Conservation (phyloP, 2,888 invertebrate genomes). For the Ferdinandea cuprea region DNA sequence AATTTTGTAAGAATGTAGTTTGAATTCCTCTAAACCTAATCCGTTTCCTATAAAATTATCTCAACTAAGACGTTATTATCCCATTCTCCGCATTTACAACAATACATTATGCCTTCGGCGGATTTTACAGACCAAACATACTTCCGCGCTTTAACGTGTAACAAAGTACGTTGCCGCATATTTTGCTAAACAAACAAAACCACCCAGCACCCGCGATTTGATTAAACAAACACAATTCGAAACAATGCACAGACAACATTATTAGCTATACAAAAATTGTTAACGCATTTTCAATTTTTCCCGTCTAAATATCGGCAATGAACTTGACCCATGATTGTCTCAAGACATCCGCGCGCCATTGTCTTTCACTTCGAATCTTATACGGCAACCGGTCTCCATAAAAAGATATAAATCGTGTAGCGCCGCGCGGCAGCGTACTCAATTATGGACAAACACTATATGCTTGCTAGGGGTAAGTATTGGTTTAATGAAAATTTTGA, state of each 20-base stretch:
- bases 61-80: background rate
- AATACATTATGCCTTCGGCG: background rate
- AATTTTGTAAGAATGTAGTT: too few species aligned
- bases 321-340: conserved; percentile 53
- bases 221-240: too few species aligned
- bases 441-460: too few species aligned
- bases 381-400: conserved; percentile 17
- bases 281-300: background rate
- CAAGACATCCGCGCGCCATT: background rate
- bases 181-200: background rate
- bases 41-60: background rate
- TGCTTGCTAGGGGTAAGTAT: too few species aligned
- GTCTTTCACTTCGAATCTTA: background rate
- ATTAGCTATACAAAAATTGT: background rate
- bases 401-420: background rate
- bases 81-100: background rate
- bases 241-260: background rate
- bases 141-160: background rate
- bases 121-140: background rate
- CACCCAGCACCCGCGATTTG: background rate
- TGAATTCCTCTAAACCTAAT: too few species aligned
- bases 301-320: conserved; percentile 36
- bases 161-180: background rate
- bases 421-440: too few species aligned
- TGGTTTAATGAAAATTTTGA: too few species aligned